These are phyloP conservation scores for Drosophila anomelani DNA, from an alignment of 2,888 invertebrate genomes.

Conservation along the genomic window DNA sequence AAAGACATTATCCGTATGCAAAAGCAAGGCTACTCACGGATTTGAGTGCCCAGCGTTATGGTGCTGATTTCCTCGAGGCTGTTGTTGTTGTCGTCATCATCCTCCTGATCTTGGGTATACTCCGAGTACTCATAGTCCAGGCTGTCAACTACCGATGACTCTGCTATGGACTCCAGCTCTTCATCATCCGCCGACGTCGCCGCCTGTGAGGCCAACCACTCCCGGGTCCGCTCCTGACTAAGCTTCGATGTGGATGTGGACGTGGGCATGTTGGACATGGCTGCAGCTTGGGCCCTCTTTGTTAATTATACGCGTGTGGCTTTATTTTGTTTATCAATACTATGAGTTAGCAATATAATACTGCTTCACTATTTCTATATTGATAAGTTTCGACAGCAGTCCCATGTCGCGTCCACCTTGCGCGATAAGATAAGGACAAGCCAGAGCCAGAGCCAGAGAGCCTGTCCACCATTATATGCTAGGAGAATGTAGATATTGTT, in stretches of 20 bases:
- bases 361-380: slow-evolving; percentile 14
- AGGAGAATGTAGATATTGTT: background rate
- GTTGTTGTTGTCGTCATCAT: slow-evolving; percentile 48
- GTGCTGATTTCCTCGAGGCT: slow-evolving; percentile 62
- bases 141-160: slow-evolving; percentile 76
- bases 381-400: slow-evolving; percentile 21
- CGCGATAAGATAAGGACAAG: slow-evolving; percentile 58
- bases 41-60: slow-evolving; percentile 60
- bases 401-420: slow-evolving; percentile 23
- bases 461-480: slow-evolving; percentile 24
- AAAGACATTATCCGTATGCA: background rate
- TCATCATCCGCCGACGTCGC: slow-evolving; percentile 27
- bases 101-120: slow-evolving; percentile 20
- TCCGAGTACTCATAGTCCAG: slow-evolving; percentile 67
- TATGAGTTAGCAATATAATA: slow-evolving; percentile 35
- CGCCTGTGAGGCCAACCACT: slow-evolving; percentile 58
- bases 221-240: slow-evolving; percentile 60
- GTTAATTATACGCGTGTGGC: slow-evolving; percentile 28
- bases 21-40: slow-evolving; percentile 42
- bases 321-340: slow-evolving; percentile 58
- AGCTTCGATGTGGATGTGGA: slow-evolving; percentile 39
- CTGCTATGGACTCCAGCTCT: slow-evolving; percentile 71
- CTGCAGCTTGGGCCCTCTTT: slow-evolving; percentile 1
- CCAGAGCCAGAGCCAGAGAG: slow-evolving; percentile 6
- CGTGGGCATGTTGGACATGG: slow-evolving; percentile 57